phyloP scores from a whole-genome alignment of 1,140 invertebrate species.

The Scaptomyza montana region DNA sequence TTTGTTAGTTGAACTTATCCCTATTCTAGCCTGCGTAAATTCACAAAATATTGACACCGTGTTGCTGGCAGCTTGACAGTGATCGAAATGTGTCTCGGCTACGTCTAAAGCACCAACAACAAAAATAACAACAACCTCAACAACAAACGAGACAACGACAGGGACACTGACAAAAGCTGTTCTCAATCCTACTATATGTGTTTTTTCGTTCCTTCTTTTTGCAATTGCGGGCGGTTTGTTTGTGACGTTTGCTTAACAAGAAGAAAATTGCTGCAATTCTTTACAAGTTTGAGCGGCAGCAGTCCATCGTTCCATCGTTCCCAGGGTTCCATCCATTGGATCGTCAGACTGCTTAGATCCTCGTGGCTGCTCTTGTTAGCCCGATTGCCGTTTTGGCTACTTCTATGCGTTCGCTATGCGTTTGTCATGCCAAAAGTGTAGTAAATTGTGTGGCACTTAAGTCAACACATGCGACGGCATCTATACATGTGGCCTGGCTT shows the following conservation, averaged over 20 bases:
- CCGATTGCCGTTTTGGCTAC: slow-evolving; percentile 33
- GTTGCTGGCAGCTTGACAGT: slow-evolving; percentile 73
- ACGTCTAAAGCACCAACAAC: slow-evolving; percentile 19
- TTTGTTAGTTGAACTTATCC: not conserved
- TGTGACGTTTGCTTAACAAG: slow-evolving; percentile 83
- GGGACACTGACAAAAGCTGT: slow-evolving; percentile 41
- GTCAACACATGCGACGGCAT: slow-evolving; percentile 67
- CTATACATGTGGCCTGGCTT: slow-evolving; percentile 25
- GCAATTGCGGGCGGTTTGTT: slow-evolving; percentile 81
- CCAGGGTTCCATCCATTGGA: slow-evolving; percentile 29
- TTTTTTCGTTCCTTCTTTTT: slow-evolving; percentile 1
- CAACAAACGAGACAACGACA: slow-evolving; percentile 16
- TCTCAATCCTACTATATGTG: slow-evolving; percentile 7
- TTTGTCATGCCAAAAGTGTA: slow-evolving; percentile 82
- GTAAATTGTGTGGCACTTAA: slow-evolving; percentile 83
- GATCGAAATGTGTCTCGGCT: slow-evolving; percentile 82
- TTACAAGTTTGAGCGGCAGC: slow-evolving; percentile 69
- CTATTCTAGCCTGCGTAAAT: slow-evolving; percentile 75
- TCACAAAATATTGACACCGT: slow-evolving; percentile 82
- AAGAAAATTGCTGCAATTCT: slow-evolving; percentile 83
- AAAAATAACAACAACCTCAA: not conserved
- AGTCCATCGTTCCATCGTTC: slow-evolving; percentile 21
- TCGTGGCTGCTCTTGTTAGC: slow-evolving; percentile 42
- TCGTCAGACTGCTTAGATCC: not conserved
- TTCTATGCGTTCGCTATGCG: slow-evolving; percentile 75